phyloP scores from a whole-genome alignment of 1,140 invertebrate genomes.

The Dinothrombium tinctorium region DNA sequence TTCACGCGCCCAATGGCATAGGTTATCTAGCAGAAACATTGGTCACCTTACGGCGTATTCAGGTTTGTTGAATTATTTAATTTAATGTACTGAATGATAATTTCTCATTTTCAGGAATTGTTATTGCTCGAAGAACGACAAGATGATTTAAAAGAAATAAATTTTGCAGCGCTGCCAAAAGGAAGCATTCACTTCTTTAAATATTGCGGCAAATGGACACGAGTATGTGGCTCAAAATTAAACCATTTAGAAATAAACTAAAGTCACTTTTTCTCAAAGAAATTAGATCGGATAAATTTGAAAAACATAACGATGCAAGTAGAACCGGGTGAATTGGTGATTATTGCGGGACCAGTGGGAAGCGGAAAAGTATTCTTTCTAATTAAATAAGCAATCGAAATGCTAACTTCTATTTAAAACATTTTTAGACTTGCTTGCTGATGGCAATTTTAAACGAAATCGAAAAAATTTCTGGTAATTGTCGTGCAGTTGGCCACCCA shows the following conservation, averaged over 20 bases:
- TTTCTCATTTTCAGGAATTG: neutral
- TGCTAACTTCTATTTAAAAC: neutral
- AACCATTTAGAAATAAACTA: constrained; percentile 23
- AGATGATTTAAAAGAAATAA: neutral
- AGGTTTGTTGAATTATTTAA: neutral
- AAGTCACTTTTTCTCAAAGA: neutral
- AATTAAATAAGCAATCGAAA: neutral
- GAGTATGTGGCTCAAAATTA: neutral
- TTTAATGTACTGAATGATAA: neutral
- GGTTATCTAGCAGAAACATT: neutral
- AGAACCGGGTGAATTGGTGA: neutral
- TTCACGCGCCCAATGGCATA: neutral
- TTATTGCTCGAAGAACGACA: neutral
- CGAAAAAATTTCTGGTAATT: neutral
- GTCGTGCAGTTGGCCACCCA: constrained; percentile 17
- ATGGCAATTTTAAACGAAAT: constrained; percentile 37
- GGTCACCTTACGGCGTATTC: neutral
- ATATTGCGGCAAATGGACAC: neutral
- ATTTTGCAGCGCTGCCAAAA: neutral
- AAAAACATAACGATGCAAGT: neutral
- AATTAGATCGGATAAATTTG: neutral
- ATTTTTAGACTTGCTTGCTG: constrained; percentile 46
- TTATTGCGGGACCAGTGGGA: constrained; percentile 1
- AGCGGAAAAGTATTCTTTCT: neutral
- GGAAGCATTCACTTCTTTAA: neutral